A percentile compares a stretch with the other conserved stretches of the same genome.
phyloP scores from a whole-genome alignment of 1,140 invertebrate species.

The Plectrocnemia conspersa region DNA sequence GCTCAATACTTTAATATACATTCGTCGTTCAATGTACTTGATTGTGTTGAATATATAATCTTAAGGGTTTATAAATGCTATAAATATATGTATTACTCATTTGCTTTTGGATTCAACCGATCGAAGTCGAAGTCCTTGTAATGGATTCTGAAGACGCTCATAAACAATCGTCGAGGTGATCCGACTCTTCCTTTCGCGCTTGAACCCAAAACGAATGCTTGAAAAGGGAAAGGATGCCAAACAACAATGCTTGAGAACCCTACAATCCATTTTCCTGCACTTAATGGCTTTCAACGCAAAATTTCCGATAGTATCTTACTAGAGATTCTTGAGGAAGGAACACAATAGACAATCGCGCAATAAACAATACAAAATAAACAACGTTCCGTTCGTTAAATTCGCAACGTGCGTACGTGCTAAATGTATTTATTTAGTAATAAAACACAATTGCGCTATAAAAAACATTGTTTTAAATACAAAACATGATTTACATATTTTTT shows the following conservation, averaged over 20 bases:
- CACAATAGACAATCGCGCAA: slow-evolving; percentile 14
- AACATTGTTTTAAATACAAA: too few species aligned
- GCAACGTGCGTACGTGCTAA: neutral
- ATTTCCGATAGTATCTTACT: neutral
- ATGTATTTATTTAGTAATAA: too few species aligned
- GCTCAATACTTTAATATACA: too few species aligned
- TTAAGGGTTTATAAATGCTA: too few species aligned
- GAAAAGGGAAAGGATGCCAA: slow-evolving; percentile 13
- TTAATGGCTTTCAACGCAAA: neutral
- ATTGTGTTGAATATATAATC: too few species aligned
- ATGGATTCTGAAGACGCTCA: slow-evolving; percentile 7
- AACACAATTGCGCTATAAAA: too few species aligned
- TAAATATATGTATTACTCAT: too few species aligned
- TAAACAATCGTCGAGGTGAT: neutral
- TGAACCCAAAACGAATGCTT: neutral
- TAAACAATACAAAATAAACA: neutral
- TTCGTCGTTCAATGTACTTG: too few species aligned
- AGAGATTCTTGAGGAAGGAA: neutral
- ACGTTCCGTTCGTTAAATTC: neutral
- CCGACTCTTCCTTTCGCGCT: slow-evolving; percentile 4
- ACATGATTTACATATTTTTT: too few species aligned
- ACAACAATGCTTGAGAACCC: neutral
- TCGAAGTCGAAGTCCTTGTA: slow-evolving; percentile 7
- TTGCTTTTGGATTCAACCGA: neutral
- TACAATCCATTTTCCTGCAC: neutral